phyloP scores from a whole-genome alignment of 2,797 vertebrate species.

The Sebastes jordani region DNA sequence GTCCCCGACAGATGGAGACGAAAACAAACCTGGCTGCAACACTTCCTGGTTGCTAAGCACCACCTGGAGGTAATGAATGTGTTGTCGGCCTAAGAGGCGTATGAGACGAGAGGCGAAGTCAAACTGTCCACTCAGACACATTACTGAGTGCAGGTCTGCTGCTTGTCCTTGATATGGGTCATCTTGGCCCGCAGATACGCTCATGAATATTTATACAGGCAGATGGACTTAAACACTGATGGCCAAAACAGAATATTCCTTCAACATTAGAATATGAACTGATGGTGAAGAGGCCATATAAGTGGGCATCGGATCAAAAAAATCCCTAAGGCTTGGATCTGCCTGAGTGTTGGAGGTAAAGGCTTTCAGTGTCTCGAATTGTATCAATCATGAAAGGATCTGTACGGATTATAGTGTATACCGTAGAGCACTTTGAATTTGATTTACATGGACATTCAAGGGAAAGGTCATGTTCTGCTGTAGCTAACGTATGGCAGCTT shows the following conservation, averaged over 20 bases:
- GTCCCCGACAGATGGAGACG: conserved; percentile 74
- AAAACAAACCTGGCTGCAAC: conserved; percentile 72
- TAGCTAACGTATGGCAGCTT: neutral
- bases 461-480: neutral
- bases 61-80: conserved; percentile 68
- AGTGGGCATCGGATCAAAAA: conserved; percentile 18
- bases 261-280: conserved; percentile 3
- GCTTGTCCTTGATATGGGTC: conserved; percentile 49
- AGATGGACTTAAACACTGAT: conserved; percentile 16
- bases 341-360: neutral
- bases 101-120: conserved; percentile 28
- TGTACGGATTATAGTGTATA: neutral
- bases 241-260: conserved; percentile 6
- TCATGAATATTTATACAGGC: conserved; percentile 41
- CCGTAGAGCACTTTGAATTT: conserved; percentile 3
- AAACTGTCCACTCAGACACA: conserved; percentile 42
- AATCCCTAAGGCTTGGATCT: neutral
- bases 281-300: neutral
- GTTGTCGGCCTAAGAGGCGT: conserved; percentile 31
- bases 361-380: neutral
- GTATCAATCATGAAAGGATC: conserved; percentile 19
- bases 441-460: neutral
- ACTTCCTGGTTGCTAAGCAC: conserved; percentile 77
- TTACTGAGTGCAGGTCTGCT: conserved; percentile 16
- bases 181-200: conserved; percentile 16